Evolutionary conservation across 2,797 vertebrate species (phyloP).

Genomic region (Typhlichthys eigenmanni): DNA sequence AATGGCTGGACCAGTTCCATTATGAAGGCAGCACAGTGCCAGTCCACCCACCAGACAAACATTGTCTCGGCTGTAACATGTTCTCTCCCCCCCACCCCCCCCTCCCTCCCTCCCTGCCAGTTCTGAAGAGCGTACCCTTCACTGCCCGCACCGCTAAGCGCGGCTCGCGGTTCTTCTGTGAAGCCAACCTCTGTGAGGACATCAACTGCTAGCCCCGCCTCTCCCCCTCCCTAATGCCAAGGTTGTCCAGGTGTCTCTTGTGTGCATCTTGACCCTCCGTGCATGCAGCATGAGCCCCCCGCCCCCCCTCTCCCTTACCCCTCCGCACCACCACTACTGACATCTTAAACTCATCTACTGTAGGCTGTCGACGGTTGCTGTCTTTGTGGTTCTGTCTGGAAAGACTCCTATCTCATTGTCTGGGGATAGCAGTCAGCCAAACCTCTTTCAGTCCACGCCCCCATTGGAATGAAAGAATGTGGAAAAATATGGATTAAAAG

Average conservation of each 20-base stretch:
- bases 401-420: constrained; percentile 48
- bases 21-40: constrained; percentile 29
- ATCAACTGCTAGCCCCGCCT: constrained; percentile 91
- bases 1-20: constrained; percentile 9
- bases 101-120: constrained; percentile 73
- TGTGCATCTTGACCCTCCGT: constrained; percentile 60
- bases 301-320: constrained; percentile 21
- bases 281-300: constrained; percentile 75
- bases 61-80: constrained; percentile 66
- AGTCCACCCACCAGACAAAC: constrained; percentile 5
- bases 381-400: constrained; percentile 41
- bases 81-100: constrained; percentile 56
- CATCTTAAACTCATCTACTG: constrained; percentile 59
- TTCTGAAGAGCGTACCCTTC: constrained; percentile 98
- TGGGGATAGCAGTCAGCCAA: constrained; percentile 67
- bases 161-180: constrained; percentile 97
- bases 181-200: constrained; percentile 95
- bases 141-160: constrained; percentile 97
- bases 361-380: constrained; percentile 51
- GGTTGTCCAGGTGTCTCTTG: constrained; percentile 79
- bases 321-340: constrained; percentile 1
- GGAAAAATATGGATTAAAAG: constrained; percentile 36
- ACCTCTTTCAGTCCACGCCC: constrained; percentile 61
- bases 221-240: constrained; percentile 67
- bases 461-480: constrained; percentile 20